phyloP scores from a whole-genome alignment of 2,888 invertebrate species.

The Matsumyia berberina region DNA sequence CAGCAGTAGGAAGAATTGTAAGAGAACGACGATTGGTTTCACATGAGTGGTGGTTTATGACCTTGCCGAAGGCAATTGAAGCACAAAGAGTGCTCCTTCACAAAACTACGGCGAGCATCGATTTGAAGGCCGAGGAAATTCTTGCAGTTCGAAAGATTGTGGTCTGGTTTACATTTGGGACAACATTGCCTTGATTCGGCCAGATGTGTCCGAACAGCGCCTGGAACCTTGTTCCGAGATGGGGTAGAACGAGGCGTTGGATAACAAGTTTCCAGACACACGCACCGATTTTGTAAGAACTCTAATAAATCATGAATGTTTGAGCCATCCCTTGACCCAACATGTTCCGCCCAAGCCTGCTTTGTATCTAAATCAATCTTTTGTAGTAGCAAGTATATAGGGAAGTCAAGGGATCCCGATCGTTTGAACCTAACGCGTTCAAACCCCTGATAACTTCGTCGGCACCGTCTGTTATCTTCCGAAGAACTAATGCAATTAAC shows the following conservation, averaged over 20 bases:
- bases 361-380: slow-evolving; percentile 13
- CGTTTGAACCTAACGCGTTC: slow-evolving; percentile 25
- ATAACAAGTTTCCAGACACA: neutral
- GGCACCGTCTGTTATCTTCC: slow-evolving; percentile 56
- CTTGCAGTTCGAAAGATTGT: neutral
- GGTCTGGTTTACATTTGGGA: neutral
- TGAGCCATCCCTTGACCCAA: slow-evolving; percentile 2
- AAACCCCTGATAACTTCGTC: slow-evolving; percentile 53
- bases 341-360: slow-evolving; percentile 3
- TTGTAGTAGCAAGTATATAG: slow-evolving; percentile 4
- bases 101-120: neutral
- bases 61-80: slow-evolving; percentile 2
- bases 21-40: neutral
- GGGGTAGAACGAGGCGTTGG: neutral
- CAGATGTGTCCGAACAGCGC: neutral
- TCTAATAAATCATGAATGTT: neutral
- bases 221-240: neutral
- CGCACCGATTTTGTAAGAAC: too few relatives aligned
- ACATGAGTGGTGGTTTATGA: neutral
- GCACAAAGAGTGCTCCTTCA: slow-evolving; percentile 1
- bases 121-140: neutral
- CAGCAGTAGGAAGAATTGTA: neutral
- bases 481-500: slow-evolving; percentile 23
- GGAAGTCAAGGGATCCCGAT: slow-evolving; percentile 52
- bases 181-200: neutral